These are phyloP conservation scores for Cephus rjabovi DNA, from an alignment of 2,888 invertebrate genomes.

Conservation along the genomic window DNA sequence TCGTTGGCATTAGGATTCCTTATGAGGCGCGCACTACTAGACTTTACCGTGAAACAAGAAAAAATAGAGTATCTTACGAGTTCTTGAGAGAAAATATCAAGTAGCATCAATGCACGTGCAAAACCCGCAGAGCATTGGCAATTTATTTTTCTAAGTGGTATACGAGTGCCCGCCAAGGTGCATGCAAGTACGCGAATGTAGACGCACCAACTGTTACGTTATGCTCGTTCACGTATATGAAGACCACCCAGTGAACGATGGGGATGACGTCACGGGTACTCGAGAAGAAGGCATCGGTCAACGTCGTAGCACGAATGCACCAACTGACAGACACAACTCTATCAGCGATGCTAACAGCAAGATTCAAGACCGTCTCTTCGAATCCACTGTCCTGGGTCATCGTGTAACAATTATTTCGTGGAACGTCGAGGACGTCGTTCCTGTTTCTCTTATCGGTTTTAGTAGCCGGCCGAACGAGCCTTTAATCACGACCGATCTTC, in stretches of 20 bases:
- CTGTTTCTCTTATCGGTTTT: no score
- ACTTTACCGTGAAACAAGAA: no score
- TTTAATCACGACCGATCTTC: no score
- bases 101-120: no score
- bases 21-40: no score
- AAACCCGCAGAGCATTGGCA: background rate
- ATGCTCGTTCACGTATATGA: constrained; percentile 7
- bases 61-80: no score
- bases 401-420: no score
- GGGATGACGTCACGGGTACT: constrained; percentile 35
- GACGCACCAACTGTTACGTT: constrained; percentile 3
- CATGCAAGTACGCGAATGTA: background rate
- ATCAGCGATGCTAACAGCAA: constrained; percentile 38
- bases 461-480: no score
- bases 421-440: no score
- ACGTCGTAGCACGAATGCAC: constrained; percentile 36
- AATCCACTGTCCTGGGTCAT: no score
- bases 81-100: no score
- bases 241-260: constrained; percentile 37
- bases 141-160: background rate
- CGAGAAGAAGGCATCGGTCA: constrained; percentile 42
- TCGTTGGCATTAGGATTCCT: no score
- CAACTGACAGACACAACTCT: constrained; percentile 42
- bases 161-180: background rate
- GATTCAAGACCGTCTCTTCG: constrained; percentile 31